Evolutionary conservation across 2,113 vertebrate genomes (phyloP), one percentile per base, ranked within the genome.

Genomic region (Promerops cafer): DNA sequence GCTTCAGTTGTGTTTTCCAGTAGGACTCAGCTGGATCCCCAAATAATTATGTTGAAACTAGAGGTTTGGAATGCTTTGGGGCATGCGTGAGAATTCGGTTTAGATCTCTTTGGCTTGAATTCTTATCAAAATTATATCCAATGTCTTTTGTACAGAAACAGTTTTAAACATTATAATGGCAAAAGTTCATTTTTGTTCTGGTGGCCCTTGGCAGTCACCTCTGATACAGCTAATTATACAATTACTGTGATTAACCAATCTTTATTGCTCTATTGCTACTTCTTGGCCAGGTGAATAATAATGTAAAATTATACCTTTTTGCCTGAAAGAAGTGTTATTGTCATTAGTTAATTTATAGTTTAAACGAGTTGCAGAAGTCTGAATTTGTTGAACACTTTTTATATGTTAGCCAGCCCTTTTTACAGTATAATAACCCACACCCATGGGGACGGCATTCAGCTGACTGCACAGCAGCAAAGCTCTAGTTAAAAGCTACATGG

Each of bases 51-150:
- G 44, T 27, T 77, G 42, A 91, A 96, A 70, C 18, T 26, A 75
- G 35, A 50, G 27, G 63, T 92, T 88, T 77, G 66, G 71, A 93
- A 47, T 88, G 39, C 42, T 90, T 83, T 86, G 27, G 21, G 42
- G 31, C 45, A 88, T 69, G 64, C 6, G 1, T 35, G 50, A 89
- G 68, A 89, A 77, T 50, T 65, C 54, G 16, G 26, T 88, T 93
- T 90, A 69, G 77, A 30, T 57, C 71, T 83, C 50, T 77, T 77
- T 3, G 2, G 21, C n/a, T 82, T 83, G 42, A 39, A 59, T 91
- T 90, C 33, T 83, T 95, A 54, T n/a, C 39, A 71, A 96, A 93
- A 87, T 78, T 60, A 70, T 75, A 85, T 35, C 19, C 24, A 50
- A 9, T 37, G 4, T 40, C 47, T 88, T 74, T 75, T 85, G 64